Conservation (phyloP, 2,888 invertebrate species). For the Atethmia centrago region DNA sequence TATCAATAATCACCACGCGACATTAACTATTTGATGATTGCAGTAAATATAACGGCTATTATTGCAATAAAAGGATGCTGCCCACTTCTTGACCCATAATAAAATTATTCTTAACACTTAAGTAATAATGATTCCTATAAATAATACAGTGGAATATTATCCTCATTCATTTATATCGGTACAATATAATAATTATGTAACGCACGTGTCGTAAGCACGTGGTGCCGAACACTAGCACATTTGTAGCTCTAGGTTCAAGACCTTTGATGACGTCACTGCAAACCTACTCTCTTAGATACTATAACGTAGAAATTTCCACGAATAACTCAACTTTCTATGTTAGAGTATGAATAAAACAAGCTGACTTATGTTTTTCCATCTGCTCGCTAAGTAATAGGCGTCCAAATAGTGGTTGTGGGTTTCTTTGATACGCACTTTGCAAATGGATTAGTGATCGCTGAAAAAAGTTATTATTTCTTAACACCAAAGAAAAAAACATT, state of each 20-base stretch:
- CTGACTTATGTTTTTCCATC: conserved; percentile 10
- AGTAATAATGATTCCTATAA: conserved; percentile 7
- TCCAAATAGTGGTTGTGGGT: conserved; percentile 1
- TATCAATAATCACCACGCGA: conserved; percentile 9
- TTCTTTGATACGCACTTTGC: conserved; percentile 1
- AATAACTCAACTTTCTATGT: conserved; percentile 8
- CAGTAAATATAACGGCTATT: not conserved
- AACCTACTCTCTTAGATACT: conserved; percentile 27
- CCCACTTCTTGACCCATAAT: conserved; percentile 1
- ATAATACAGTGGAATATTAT: conserved; percentile 34
- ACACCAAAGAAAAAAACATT: not conserved
- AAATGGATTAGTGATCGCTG: not conserved
- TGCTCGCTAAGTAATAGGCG: conserved; percentile 18
- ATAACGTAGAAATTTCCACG: conserved; percentile 21
- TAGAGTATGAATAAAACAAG: conserved; percentile 40
- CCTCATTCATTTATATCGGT: conserved; percentile 28
- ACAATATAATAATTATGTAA: conserved; percentile 10
- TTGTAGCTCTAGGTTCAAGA: conserved; percentile 61
- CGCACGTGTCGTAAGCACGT: conserved; percentile 61
- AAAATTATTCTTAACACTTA: conserved; percentile 11
- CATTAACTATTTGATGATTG: not conserved
- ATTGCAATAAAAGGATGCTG: conserved; percentile 7
- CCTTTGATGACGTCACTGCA: conserved; percentile 58
- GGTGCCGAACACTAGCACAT: conserved; percentile 45
- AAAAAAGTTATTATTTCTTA: conserved; percentile 5